Conservation (phyloP, 2,888 invertebrate genomes). For the Callinectes sapidus region DNA sequence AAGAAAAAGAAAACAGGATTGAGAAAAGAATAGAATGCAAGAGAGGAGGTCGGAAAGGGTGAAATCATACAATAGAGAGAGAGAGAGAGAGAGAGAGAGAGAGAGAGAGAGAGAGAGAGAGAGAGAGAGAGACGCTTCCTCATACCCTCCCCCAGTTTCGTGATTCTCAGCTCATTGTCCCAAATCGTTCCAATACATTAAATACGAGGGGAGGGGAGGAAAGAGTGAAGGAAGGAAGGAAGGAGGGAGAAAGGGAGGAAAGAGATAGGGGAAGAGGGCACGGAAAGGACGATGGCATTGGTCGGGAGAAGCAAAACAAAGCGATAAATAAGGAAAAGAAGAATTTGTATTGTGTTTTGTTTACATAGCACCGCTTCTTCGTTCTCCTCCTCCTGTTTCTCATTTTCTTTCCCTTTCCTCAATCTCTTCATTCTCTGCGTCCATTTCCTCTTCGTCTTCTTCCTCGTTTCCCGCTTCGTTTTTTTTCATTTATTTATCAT, state of each 20-base stretch:
- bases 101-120: slow-evolving; percentile 25
- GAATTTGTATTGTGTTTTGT: slow-evolving; percentile 4
- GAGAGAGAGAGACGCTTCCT: neutral
- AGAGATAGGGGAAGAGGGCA: slow-evolving; percentile 3
- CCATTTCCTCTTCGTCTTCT: neutral
- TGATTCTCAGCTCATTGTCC: slow-evolving; percentile 37
- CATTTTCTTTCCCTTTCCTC: neutral
- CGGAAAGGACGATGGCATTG: neutral
- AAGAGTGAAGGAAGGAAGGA: slow-evolving; percentile 35
- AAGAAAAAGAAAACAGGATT: neutral
- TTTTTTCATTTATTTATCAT: neutral
- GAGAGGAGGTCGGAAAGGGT: neutral
- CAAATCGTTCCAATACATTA: slow-evolving; percentile 33
- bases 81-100: slow-evolving; percentile 24
- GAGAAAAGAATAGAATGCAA: neutral
- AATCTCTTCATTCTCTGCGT: neutral
- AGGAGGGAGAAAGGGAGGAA: neutral
- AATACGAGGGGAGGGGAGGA: slow-evolving; percentile 24
- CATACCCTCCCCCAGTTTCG: neutral
- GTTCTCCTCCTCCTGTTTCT: neutral
- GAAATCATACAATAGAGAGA: neutral
- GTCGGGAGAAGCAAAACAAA: slow-evolving; percentile 7
- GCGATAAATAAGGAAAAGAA: slow-evolving; percentile 7
- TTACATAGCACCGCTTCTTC: slow-evolving; percentile 10
- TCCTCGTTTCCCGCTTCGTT: neutral